A percentile compares a stretch with the other conserved stretches of the same genome.
phyloP scores from a whole-genome alignment of 2,797 vertebrate species.

The Propithecus perrieri region DNA sequence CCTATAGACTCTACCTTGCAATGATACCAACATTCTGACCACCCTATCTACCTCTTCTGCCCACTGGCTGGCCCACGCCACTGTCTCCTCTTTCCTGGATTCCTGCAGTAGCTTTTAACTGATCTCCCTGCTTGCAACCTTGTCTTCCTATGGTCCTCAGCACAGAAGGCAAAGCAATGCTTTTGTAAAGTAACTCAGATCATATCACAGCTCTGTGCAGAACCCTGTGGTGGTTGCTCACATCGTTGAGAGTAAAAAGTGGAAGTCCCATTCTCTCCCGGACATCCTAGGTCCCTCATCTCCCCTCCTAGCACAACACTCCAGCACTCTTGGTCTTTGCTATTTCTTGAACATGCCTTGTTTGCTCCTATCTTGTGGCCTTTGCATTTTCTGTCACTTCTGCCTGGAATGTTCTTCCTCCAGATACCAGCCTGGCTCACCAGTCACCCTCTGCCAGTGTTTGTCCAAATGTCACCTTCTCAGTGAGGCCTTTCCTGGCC shows the following conservation, averaged over 20 bases:
- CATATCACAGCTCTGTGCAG: background rate
- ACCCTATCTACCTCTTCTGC: background rate
- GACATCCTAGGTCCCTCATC: background rate
- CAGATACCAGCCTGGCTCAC: background rate
- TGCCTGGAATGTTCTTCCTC: background rate
- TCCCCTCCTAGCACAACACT: background rate
- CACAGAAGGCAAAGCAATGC: background rate
- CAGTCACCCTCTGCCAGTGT: background rate
- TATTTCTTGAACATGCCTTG: background rate
- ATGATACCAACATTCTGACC: background rate
- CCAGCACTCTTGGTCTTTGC: background rate
- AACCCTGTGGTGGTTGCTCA: background rate
- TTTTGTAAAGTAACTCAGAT: background rate
- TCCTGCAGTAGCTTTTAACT: rapidly evolving
- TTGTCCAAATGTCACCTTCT: background rate
- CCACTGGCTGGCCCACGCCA: background rate
- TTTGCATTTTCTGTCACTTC: background rate
- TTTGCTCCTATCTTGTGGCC: background rate
- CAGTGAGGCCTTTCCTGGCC: background rate
- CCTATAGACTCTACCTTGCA: background rate
- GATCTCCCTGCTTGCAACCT: background rate
- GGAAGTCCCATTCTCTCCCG: rapidly evolving
- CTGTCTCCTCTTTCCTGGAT: background rate
- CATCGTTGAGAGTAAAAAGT: background rate
- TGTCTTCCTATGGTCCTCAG: background rate